phyloP scores from a whole-genome alignment of 2,113 vertebrate species.

The Leucoraja erinaceus region DNA sequence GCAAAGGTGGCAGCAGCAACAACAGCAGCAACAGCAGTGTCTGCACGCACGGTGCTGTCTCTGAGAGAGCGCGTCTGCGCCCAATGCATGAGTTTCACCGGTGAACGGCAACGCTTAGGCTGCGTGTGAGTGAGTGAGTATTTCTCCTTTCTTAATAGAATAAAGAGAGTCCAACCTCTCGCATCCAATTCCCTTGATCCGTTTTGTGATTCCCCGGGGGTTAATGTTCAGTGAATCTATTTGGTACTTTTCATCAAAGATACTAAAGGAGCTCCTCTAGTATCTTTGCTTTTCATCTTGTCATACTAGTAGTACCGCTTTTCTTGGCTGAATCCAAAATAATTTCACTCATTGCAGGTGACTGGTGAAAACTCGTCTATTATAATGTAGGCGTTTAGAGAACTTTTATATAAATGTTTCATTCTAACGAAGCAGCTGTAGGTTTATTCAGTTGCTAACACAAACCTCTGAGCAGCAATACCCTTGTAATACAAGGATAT shows the following conservation, averaged over 20 bases:
- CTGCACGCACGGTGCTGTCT: neutral
- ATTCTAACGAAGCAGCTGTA: neutral
- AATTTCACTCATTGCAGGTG: neutral
- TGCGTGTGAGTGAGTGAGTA: constrained; percentile 19
- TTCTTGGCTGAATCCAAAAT: neutral
- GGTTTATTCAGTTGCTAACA: neutral
- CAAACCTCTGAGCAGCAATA: neutral
- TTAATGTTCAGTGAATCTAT: neutral
- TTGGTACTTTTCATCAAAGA: neutral
- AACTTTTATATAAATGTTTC: neutral
- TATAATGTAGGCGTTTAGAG: neutral
- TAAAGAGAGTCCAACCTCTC: neutral
- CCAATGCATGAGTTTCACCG: neutral
- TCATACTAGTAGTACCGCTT: neutral
- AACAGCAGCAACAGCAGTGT: neutral
- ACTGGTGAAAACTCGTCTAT: neutral
- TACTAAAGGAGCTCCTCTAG: no score
- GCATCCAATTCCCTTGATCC: neutral
- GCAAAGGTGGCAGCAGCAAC: neutral
- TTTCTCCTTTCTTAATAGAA: neutral
- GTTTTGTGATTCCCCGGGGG: neutral
- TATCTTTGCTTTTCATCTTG: no score
- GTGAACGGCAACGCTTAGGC: neutral
- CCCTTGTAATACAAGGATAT: neutral
- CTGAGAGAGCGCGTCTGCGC: neutral